Evolutionary conservation across 2,797 vertebrate species (phyloP).

Genomic region (Hippoglossus hippoglossus): DNA sequence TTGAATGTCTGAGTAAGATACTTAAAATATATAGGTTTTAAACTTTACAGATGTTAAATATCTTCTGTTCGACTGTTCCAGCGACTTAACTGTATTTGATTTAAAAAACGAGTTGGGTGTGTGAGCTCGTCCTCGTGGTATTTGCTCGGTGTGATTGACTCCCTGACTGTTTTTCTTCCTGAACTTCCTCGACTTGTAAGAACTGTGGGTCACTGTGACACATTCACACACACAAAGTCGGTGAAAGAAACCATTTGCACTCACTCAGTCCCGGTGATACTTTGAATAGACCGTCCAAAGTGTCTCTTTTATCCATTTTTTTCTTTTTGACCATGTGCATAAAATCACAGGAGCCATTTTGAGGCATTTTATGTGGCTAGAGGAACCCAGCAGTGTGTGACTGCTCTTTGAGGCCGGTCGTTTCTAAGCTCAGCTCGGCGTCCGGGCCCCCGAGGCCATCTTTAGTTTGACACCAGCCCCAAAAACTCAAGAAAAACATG

Average conservation of each 20-base stretch:
- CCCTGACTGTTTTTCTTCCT: not conserved
- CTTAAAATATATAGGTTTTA: too few relatives aligned
- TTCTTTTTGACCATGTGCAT: conserved; percentile 14
- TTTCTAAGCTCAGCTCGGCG: not conserved
- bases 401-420: conserved; percentile 9
- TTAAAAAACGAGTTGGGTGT: not conserved
- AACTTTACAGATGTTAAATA: too few relatives aligned
- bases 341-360: conserved; percentile 27
- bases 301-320: not conserved
- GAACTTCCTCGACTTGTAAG: not conserved
- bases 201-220: not conserved
- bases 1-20: too few relatives aligned
- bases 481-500: not conserved
- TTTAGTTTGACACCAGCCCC: conserved; percentile 22
- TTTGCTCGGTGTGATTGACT: not conserved
- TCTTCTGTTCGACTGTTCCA: too few relatives aligned
- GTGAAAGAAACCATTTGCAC: conserved; percentile 1
- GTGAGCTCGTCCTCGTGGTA: not conserved
- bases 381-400: conserved; percentile 21
- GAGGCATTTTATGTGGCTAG: conserved; percentile 18
- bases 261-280: conserved; percentile 1
- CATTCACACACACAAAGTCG: conserved; percentile 15
- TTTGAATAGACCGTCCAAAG: not conserved
- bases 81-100: not conserved
- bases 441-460: not conserved